These are phyloP conservation scores for Pantherophis vulpinus DNA, from an alignment of 2,797 vertebrate species.

Conservation along the genomic window DNA sequence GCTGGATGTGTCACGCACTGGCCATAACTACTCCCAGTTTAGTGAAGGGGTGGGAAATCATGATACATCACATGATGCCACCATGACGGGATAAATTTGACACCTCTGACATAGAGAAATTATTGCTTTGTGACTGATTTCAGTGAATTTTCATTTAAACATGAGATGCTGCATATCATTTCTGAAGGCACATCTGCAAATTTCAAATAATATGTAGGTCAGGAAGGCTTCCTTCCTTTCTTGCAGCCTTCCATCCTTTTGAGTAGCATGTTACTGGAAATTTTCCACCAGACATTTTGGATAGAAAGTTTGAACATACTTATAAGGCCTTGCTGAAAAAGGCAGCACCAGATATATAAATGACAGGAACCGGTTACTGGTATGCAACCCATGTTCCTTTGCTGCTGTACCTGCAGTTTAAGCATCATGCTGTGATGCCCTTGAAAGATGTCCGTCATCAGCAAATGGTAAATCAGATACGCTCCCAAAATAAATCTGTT, in stretches of 20 bases:
- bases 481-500: slow-evolving; percentile 61
- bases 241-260: background rate
- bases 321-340: background rate
- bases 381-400: background rate
- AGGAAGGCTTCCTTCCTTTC: background rate
- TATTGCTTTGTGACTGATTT: background rate
- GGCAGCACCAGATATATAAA: background rate
- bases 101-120: background rate
- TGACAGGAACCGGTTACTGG: background rate
- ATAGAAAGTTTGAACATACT: background rate
- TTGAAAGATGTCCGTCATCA: slow-evolving; percentile 64
- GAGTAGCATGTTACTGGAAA: background rate
- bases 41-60: too few relatives aligned
- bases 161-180: background rate
- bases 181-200: background rate
- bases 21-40: too few relatives aligned
- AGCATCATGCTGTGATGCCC: slow-evolving; percentile 52
- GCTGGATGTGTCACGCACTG: too few relatives aligned
- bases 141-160: background rate
- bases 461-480: slow-evolving; percentile 61
- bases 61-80: too few relatives aligned
- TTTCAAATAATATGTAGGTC: background rate
- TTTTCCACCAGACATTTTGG: background rate
- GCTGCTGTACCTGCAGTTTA: slow-evolving; percentile 50
- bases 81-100: too few relatives aligned